These are phyloP conservation scores for Tetragnatha versicolor DNA, from an alignment of 1,140 invertebrate species.

Conservation along the genomic window DNA sequence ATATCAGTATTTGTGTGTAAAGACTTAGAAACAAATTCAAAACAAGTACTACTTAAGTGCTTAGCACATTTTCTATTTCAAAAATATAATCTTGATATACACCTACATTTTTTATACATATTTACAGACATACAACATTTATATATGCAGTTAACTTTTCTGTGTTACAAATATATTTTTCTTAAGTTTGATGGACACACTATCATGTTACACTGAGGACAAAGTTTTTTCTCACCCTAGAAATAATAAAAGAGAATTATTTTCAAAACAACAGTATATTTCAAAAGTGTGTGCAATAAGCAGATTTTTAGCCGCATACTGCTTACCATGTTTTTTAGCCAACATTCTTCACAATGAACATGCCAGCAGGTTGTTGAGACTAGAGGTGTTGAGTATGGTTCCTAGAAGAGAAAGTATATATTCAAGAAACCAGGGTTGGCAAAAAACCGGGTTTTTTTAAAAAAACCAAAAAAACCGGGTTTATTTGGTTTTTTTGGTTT, in stretches of 20 bases:
- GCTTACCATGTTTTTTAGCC: conserved; percentile 82
- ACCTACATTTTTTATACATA: background rate
- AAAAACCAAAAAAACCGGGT: too few species aligned
- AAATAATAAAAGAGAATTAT: conserved; percentile 55
- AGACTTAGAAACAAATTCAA: too few species aligned
- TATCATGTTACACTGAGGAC: conserved; percentile 93
- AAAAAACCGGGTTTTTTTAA: too few species aligned
- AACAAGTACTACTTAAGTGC: too few species aligned
- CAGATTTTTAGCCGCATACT: conserved; percentile 16
- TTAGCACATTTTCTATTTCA: too few species aligned
- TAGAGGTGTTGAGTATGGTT: conserved; percentile 82
- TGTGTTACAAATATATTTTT: conserved; percentile 82
- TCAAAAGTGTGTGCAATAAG: too few species aligned
- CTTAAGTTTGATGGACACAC: conserved; percentile 86
- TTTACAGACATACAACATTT: conserved; percentile 7
- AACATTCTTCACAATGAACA: conserved; percentile 92
- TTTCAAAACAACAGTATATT: too few species aligned
- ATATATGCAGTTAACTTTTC: background rate
- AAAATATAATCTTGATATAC: too few species aligned
- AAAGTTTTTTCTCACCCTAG: conserved; percentile 88
- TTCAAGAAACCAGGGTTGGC: too few species aligned
- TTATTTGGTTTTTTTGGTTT: too few species aligned
- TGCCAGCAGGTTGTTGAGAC: conserved; percentile 95
- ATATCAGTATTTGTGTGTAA: too few species aligned
- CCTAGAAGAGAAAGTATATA: conserved; percentile 59